Evolutionary conservation across 2,888 invertebrate species (phyloP).

Genomic region (Allophyes oxyacanthae): DNA sequence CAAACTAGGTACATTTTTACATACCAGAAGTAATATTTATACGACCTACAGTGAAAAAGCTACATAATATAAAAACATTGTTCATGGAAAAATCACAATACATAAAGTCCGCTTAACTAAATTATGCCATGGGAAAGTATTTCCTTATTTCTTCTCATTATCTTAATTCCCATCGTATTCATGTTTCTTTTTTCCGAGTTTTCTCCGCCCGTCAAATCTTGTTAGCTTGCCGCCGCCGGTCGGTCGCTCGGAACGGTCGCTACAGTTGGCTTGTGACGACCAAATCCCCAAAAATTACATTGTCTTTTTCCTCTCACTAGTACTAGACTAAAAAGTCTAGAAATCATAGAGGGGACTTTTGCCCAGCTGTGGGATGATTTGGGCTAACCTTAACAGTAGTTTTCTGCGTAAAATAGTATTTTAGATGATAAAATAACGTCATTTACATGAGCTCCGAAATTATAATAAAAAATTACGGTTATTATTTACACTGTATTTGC

Average conservation of each 20-base stretch:
- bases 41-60: not conserved
- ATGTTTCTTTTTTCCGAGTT: constrained; percentile 25
- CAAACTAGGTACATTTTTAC: not conserved
- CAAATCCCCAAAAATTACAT: not conserved
- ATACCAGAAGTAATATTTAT: not conserved
- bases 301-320: not conserved
- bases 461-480: no score
- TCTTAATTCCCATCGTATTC: constrained; percentile 36
- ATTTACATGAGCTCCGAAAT: no score
- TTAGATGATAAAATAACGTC: no score
- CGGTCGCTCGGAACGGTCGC: constrained; percentile 12
- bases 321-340: no score
- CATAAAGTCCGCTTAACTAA: constrained; percentile 10
- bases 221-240: constrained; percentile 28
- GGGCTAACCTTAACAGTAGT: no score
- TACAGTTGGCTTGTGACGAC: constrained; percentile 1
- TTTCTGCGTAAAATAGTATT: no score
- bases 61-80: not conserved
- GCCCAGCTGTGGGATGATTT: no score
- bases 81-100: constrained; percentile 1
- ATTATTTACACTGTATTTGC: no score
- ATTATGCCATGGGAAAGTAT: constrained; percentile 16
- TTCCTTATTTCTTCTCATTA: constrained; percentile 38
- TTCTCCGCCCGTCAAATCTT: constrained; percentile 23
- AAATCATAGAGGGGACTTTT: no score